Evolutionary conservation across 2,113 vertebrate genomes (phyloP), one percentile per base, ranked within the genome.

Genomic region (Sorex araneus): DNA sequence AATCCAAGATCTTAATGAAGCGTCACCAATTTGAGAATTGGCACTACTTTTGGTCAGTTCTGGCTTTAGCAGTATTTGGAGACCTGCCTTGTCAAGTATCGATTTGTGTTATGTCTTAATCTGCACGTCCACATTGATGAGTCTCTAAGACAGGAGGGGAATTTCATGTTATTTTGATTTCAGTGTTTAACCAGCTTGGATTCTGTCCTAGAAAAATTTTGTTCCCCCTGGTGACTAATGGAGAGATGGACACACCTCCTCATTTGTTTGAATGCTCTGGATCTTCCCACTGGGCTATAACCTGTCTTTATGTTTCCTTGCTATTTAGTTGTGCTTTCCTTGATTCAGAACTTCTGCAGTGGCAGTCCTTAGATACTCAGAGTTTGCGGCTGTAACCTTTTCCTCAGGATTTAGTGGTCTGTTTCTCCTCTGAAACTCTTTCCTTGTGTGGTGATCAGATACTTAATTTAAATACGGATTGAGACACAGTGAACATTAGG

Each of bases 231-330:
- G 45, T 32, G 27, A 40, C 40, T 40, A 19, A 8, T 11, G 2
- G 63, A 32, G n/a, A 10, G 54, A 4, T 5, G 4, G 1, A n/a
- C 16, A 3, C 32, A 18, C 1, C 23, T 8, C 16, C 8, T 12
- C 45, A 40, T 7, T 32, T 50, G 23, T 47, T 57, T 45, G 64
- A 40, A 70, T 18, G 21, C 32, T 54, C 32, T 34, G 66, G 21
- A 13, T 11, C 66, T 57, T 10, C 10, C 50, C 40, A 25, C 8
- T 18, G 32, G 60, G 47, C 23, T 23, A 19, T 21, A 50, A 28
- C 25, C 40, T 63, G 54, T 54, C 54, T 54, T 16, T 16, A 15
- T 16, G 54, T 54, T 69, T 54, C 36, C 67, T 66, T 16, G 6
- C 23, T 21, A 23, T 15, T 11, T 67, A 25, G 70, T 23, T 54